phyloP scores from a whole-genome alignment of 2,113 vertebrate genomes.

The Bubalus kerabau region DNA sequence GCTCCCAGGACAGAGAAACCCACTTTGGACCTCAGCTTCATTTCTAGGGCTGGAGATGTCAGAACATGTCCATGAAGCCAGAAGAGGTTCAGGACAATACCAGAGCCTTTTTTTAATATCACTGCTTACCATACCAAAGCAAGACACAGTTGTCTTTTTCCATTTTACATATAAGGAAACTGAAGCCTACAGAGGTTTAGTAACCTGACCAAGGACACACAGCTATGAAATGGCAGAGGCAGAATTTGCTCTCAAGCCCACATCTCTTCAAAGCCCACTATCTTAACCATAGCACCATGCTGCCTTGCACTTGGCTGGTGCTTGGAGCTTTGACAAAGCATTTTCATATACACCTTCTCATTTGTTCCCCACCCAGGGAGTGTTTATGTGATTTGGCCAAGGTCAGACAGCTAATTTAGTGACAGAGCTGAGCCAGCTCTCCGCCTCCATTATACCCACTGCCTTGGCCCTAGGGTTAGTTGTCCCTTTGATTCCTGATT shows the following conservation, averaged over 20 bases:
- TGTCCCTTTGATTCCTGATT: background rate
- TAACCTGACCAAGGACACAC: background rate
- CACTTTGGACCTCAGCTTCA: background rate
- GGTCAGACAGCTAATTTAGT: background rate
- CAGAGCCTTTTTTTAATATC: background rate
- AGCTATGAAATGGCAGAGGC: background rate
- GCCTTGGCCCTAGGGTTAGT: background rate
- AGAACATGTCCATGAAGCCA: no score
- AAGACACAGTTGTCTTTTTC: background rate
- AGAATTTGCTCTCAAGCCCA: background rate
- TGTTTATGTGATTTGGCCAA: constrained; percentile 26
- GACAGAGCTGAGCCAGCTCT: constrained; percentile 26
- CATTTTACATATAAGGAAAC: background rate
- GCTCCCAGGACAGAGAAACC: background rate
- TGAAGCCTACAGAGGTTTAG: background rate
- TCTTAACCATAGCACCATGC: background rate
- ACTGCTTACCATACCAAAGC: background rate
- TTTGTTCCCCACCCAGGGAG: constrained; percentile 33
- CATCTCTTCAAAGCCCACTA: background rate
- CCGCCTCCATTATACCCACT: background rate
- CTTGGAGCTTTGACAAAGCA: background rate
- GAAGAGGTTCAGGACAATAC: background rate
- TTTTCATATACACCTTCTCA: constrained; percentile 9
- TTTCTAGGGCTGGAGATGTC: background rate
- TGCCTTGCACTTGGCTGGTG: background rate